Base-by-base conservation (phyloP, 2,113 vertebrate genomes). In the Ctenomys sociabilis region DNA sequence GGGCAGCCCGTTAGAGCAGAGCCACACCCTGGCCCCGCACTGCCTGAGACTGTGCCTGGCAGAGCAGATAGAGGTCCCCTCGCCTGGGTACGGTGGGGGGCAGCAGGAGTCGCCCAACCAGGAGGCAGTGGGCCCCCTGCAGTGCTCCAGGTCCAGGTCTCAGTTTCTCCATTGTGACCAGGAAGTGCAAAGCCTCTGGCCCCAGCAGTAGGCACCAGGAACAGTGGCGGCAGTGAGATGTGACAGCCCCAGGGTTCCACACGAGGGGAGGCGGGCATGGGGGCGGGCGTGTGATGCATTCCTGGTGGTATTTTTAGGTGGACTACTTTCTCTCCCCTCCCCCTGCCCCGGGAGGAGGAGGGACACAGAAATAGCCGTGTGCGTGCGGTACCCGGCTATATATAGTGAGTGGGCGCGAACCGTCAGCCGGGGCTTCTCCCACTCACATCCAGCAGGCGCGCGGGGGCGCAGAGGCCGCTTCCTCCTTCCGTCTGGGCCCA, bases 271-370 rank as follows among this genome's bases (percentile, higher is more conserved):
- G 95, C 80, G 45, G 92, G 95, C 26, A 49, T 68, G 94, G 85
- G 89, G 95, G 94, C 21, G 87, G 43, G 43, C 13, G 28, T 70
- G 82, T 68, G 93, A 93, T 93, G 84, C 95, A 81, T 89, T 84
- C 86, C 89, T 81, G 32, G 61, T 66, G 91, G 5, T 97, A 98
- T 98, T 98, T 98, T 97, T 98, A 98, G 97, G 78, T 97, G 96
- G 94, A 97, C 97, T 98, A 98, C 97, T 98, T 98, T 98, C 96
- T 95, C 87, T 94, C 97, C 97, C 96, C 87, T 95, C 97, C 97
- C 96, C 96, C 96, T 94, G 86, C 96, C 87, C 85, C 95, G 61
- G 97, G 96, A 97, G 96, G 97, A 94, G 97, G 97, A 97, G 84
- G 96, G 66, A 95, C 96, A 97, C 96, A 80, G 70, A 97, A 98